Conservation (phyloP, 2,888 invertebrate species). For the Andrena trimmerana region DNA sequence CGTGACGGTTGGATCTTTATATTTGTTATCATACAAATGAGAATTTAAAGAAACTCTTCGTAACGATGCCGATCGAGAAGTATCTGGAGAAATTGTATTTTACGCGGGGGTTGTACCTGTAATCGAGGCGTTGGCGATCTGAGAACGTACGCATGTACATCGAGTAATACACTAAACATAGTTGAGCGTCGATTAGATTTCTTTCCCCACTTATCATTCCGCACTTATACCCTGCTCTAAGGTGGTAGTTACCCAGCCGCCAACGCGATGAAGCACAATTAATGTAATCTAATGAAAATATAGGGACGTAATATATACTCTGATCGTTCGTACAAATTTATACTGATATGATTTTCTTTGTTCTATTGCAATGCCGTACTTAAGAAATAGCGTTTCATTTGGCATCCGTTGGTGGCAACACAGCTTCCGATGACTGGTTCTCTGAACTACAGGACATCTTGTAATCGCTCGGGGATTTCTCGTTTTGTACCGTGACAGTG, state of each 20-base stretch:
- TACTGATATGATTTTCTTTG: conserved; percentile 80
- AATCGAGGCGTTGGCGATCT: conserved; percentile 56
- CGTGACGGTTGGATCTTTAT: conserved; percentile 22
- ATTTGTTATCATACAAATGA: conserved; percentile 71
- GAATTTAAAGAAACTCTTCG: conserved; percentile 64
- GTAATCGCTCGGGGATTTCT: conserved; percentile 63
- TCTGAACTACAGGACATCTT: conserved; percentile 52
- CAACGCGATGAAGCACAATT: conserved; percentile 69
- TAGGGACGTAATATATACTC: conserved; percentile 75
- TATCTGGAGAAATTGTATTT: conserved; percentile 36
- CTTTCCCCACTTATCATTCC: conserved; percentile 56
- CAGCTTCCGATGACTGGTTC: conserved; percentile 55
- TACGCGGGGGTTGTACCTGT: conserved; percentile 48
- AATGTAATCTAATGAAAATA: conserved; percentile 73
- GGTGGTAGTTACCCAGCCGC: conserved; percentile 58
- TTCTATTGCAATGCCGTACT: conserved; percentile 76
- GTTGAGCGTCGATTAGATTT: conserved; percentile 73
- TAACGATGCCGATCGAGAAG: conserved; percentile 41
- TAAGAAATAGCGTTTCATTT: conserved; percentile 68
- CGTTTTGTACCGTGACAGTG: conserved; percentile 41
- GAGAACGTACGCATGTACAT: conserved; percentile 58
- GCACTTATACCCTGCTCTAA: conserved; percentile 70
- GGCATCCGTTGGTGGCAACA: conserved; percentile 59
- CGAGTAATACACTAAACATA: conserved; percentile 72
- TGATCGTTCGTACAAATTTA: conserved; percentile 77